Evolutionary conservation across 2,113 vertebrate species (phyloP).

Genomic region (Pelusios castaneus): DNA sequence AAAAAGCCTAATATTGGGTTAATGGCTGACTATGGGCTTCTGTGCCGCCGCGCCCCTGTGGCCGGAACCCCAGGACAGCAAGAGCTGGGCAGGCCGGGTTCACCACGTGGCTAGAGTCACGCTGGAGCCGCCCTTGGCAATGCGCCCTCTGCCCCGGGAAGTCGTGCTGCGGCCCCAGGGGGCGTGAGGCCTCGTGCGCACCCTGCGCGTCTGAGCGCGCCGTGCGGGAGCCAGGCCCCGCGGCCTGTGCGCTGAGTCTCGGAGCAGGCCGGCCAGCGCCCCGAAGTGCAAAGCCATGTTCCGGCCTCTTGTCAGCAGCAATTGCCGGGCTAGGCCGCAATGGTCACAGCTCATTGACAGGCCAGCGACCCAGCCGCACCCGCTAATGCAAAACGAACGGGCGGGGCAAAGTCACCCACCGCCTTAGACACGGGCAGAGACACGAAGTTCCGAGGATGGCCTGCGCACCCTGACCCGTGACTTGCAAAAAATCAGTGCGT

Average conservation of each 20-base stretch:
- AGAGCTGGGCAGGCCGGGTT: neutral
- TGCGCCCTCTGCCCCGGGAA: neutral
- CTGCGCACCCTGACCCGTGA: constrained; percentile 52
- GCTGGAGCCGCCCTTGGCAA: too few relatives aligned
- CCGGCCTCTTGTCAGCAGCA: constrained; percentile 94
- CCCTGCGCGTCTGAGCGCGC: too few relatives aligned
- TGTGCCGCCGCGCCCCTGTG: too few relatives aligned
- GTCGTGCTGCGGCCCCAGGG: neutral
- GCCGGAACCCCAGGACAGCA: neutral
- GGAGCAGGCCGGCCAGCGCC: constrained; percentile 81
- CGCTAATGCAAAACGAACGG: constrained; percentile 90
- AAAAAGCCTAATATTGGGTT: constrained; percentile 84
- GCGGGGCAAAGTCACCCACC: constrained; percentile 86
- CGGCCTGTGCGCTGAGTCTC: constrained; percentile 73
- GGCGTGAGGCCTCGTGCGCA: too few relatives aligned
- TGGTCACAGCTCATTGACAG: constrained; percentile 98
- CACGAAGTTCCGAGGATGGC: constrained; percentile 61
- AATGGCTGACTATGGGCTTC: constrained; percentile 79
- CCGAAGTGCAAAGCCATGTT: constrained; percentile 95
- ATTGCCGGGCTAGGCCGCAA: constrained; percentile 89
- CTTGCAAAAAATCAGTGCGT: constrained; percentile 17
- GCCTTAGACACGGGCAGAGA: constrained; percentile 78
- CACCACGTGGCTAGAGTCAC: neutral
- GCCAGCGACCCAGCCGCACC: constrained; percentile 95
- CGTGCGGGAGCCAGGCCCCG: constrained; percentile 18